These are phyloP conservation scores for Yponomeuta evonymella DNA, from an alignment of 2,888 invertebrate species.

Conservation along the genomic window DNA sequence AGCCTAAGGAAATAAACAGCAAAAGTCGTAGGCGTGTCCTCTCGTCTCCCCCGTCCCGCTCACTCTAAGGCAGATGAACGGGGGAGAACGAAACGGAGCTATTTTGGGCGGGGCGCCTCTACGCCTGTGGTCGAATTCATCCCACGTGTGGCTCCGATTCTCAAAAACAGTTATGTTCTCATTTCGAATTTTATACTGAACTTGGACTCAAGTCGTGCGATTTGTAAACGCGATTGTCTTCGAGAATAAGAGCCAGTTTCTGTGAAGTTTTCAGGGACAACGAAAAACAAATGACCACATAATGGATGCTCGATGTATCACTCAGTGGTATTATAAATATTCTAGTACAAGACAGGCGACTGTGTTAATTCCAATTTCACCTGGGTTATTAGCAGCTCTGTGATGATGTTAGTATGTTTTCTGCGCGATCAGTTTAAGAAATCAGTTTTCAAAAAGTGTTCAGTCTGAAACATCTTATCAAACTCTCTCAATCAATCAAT, in stretches of 20 bases:
- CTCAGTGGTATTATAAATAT: constrained; percentile 17
- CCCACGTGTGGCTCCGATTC: constrained; percentile 13
- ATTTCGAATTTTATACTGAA: not conserved
- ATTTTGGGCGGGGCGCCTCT: not conserved
- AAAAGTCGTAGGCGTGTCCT: not conserved
- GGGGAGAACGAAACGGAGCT: not conserved
- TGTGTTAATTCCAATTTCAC: not conserved
- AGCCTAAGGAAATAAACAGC: not conserved
- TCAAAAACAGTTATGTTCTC: constrained; percentile 29
- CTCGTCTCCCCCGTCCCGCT: not conserved
- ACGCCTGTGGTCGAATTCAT: constrained; percentile 1
- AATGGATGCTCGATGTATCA: constrained; percentile 41
- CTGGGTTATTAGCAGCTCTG: not conserved
- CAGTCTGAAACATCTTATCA: no score
- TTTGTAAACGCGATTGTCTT: not conserved
- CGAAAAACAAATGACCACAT: constrained; percentile 46
- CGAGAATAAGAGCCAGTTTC: not conserved
- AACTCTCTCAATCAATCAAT: no score
- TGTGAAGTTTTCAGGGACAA: constrained; percentile 29
- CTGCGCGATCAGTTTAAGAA: not conserved
- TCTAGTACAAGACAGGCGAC: not conserved
- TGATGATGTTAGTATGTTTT: not conserved
- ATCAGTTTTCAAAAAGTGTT: no score
- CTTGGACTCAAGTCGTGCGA: not conserved
- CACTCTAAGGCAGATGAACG: not conserved